These are phyloP conservation scores for Saccostrea cuccullata DNA, from an alignment of 1,140 invertebrate genomes.

Conservation along the genomic window DNA sequence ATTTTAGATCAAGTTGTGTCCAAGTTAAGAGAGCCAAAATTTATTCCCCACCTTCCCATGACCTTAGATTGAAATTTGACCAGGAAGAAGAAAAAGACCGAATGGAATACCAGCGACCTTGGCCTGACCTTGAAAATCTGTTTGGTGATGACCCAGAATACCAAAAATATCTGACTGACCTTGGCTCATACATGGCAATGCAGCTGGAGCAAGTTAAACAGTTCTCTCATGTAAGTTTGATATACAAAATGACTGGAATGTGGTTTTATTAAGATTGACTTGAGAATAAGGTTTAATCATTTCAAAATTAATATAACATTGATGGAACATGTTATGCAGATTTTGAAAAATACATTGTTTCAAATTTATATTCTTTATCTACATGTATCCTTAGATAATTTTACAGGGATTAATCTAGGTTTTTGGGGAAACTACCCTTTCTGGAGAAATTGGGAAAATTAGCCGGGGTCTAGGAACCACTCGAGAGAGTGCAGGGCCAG, in stretches of 20 bases:
- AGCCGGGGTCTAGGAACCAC: no score
- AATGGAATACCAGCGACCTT: constrained; percentile 63
- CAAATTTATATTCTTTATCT: no score
- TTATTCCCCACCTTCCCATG: constrained; percentile 74
- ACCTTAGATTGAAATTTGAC: constrained; percentile 75
- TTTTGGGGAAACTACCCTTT: no score
- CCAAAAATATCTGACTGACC: constrained; percentile 67
- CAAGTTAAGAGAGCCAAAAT: constrained; percentile 74
- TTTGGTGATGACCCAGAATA: constrained; percentile 75
- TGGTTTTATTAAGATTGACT: no score
- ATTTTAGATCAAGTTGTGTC: constrained; percentile 73
- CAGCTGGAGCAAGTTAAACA: constrained; percentile 71
- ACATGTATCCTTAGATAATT: no score
- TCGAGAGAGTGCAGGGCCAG: no score
- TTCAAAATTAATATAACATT: no score
- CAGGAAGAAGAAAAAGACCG: constrained; percentile 71
- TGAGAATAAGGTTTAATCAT: not conserved
- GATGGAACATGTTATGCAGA: no score
- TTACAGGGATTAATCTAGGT: no score
- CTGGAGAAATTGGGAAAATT: no score
- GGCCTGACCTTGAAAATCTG: constrained; percentile 75
- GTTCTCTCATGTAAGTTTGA: constrained; percentile 47
- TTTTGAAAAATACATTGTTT: no score
- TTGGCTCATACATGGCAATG: constrained; percentile 70
- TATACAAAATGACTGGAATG: not conserved